A percentile compares a stretch with the other conserved stretches of the same genome.
Conservation (phyloP, 1,140 invertebrate species). For the Heliconius nattereri region DNA sequence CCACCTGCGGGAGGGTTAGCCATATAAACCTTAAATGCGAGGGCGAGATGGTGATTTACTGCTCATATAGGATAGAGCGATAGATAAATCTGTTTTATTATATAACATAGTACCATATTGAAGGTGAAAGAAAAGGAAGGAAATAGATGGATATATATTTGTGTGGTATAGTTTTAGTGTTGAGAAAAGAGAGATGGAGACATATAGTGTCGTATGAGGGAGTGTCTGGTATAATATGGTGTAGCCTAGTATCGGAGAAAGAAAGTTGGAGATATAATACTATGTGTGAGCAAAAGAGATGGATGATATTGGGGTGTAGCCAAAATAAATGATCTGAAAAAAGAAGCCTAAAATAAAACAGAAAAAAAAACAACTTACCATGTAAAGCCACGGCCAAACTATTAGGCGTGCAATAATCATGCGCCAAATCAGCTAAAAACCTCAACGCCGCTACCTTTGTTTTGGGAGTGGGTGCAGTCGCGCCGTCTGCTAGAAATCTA, state of each 20-base stretch:
- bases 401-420: conserved; percentile 80
- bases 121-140: too few species aligned
- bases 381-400: conserved; percentile 73
- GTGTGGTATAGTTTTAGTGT: too few species aligned
- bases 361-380: conserved; percentile 41
- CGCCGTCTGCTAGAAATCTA: conserved; percentile 92
- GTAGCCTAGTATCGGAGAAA: too few species aligned
- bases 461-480: conserved; percentile 94
- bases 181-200: not conserved
- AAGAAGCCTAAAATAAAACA: too few species aligned
- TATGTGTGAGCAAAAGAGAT: too few species aligned
- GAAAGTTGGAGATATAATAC: too few species aligned
- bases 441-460: conserved; percentile 89
- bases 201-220: not conserved
- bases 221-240: not conserved
- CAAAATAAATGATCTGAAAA: too few species aligned
- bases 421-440: conserved; percentile 88
- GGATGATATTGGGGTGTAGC: too few species aligned
- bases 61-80: too few species aligned
- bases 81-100: too few species aligned
- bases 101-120: too few species aligned
- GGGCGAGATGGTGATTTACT: not conserved
- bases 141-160: too few species aligned
- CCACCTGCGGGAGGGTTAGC: conserved; percentile 49
- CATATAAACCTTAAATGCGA: not conserved